These are phyloP conservation scores for Solenopsis fugax DNA, from an alignment of 1,140 invertebrate genomes.

Conservation along the genomic window DNA sequence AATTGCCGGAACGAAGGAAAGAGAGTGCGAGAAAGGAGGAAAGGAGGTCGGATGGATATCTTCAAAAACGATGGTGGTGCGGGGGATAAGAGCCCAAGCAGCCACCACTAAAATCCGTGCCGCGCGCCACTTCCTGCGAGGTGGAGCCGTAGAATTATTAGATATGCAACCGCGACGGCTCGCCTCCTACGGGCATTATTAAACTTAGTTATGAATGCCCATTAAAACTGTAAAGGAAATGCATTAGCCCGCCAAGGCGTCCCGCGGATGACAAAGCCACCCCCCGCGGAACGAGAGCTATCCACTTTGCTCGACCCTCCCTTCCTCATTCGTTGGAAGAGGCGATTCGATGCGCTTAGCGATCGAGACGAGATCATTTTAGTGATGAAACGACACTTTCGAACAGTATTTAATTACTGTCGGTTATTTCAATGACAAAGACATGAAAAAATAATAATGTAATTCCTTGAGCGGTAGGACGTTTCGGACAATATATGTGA, in stretches of 20 bases:
- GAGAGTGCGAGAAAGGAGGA: slow-evolving; percentile 51
- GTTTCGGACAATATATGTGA: neutral
- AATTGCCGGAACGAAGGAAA: slow-evolving; percentile 33
- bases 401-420: slow-evolving; percentile 58
- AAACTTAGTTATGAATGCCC: slow-evolving; percentile 87
- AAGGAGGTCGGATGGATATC: slow-evolving; percentile 57
- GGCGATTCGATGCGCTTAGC: slow-evolving; percentile 74
- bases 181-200: slow-evolving; percentile 83
- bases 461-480: neutral
- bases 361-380: slow-evolving; percentile 47
- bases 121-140: slow-evolving; percentile 77
- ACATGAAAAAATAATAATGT: neutral
- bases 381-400: neutral
- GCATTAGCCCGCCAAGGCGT: slow-evolving; percentile 83
- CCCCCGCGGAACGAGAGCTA: slow-evolving; percentile 78
- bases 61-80: slow-evolving; percentile 29
- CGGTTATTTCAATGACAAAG: neutral
- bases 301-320: slow-evolving; percentile 74
- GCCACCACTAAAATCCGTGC: slow-evolving; percentile 74
- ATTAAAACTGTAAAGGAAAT: slow-evolving; percentile 87
- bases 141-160: slow-evolving; percentile 82
- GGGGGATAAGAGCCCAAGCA: slow-evolving; percentile 64
- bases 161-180: slow-evolving; percentile 83
- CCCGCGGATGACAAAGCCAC: slow-evolving; percentile 76
- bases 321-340: slow-evolving; percentile 70